Evolutionary conservation across 2,888 invertebrate species (phyloP).

Genomic region (Lochmaea capreae): DNA sequence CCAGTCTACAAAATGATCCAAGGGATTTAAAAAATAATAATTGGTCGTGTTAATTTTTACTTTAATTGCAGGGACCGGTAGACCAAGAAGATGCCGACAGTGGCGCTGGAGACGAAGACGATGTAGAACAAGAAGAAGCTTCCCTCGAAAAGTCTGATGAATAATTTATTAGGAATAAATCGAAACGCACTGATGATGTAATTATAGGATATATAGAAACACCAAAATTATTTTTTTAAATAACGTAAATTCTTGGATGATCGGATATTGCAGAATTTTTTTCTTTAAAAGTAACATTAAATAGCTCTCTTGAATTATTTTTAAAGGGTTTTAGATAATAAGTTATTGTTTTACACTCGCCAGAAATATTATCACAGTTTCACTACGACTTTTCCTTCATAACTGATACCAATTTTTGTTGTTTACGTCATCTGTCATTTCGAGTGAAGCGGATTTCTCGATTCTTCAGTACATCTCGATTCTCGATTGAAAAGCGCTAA

Average conservation of each 20-base stretch:
- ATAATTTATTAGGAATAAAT: slow-evolving; percentile 26
- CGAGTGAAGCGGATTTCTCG: too few species aligned
- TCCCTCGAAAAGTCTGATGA: slow-evolving; percentile 42
- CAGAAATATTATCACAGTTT: neutral
- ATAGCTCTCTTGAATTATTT: too few species aligned
- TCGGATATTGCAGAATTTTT: neutral
- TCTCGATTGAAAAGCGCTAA: too few species aligned
- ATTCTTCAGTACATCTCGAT: too few species aligned
- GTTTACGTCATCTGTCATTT: too few species aligned
- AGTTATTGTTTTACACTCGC: neutral
- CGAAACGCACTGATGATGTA: slow-evolving; percentile 30
- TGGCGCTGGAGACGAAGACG: slow-evolving; percentile 34
- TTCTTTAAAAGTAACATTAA: neutral
- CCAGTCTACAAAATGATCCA: too few species aligned
- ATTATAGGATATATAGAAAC: slow-evolving; percentile 25
- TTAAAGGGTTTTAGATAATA: too few species aligned
- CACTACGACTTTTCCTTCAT: too few species aligned
- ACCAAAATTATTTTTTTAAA: slow-evolving; percentile 16
- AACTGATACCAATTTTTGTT: too few species aligned
- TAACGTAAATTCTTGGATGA: too few species aligned
- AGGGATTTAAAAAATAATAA: too few species aligned
- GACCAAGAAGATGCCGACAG: slow-evolving; percentile 42
- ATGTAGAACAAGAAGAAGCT: slow-evolving; percentile 39
- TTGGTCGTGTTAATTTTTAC: neutral
- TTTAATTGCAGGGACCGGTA: slow-evolving; percentile 10